phyloP scores from a whole-genome alignment of 2,113 vertebrate species.

The Morone chrysops region DNA sequence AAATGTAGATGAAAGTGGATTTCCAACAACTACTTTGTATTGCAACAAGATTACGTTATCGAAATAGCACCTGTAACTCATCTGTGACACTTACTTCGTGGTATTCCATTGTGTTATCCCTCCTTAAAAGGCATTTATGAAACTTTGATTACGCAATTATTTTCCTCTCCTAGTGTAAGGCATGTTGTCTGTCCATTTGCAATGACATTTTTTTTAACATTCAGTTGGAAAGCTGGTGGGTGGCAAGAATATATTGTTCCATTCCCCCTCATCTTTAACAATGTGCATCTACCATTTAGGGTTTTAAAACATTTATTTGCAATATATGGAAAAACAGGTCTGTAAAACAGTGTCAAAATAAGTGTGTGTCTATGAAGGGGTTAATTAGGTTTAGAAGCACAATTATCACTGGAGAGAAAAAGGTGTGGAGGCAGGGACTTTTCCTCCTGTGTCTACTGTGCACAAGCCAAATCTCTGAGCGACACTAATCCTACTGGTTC shows the following conservation, averaged over 20 bases:
- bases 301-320: no score
- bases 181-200: background rate
- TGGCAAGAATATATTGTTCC: background rate
- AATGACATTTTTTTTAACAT: background rate
- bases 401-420: conserved; percentile 66
- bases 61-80: background rate
- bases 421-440: conserved; percentile 40
- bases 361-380: conserved; percentile 14
- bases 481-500: conserved; percentile 81
- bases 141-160: background rate
- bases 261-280: background rate
- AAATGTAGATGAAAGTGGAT: background rate
- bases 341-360: background rate
- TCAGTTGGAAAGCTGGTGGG: background rate
- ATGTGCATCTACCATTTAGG: no score
- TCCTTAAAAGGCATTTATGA: background rate
- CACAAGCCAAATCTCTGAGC: conserved; percentile 73
- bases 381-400: conserved; percentile 53
- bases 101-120: background rate
- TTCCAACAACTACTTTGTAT: background rate
- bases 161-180: background rate
- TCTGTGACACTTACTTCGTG: background rate
- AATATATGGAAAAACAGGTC: background rate
- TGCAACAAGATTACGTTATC: background rate
- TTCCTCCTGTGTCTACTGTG: conserved; percentile 58